A percentile compares a stretch with the other conserved stretches of the same genome.
These are phyloP conservation scores for Zapus hudsonius DNA, from an alignment of 2,113 vertebrate genomes.

Conservation along the genomic window DNA sequence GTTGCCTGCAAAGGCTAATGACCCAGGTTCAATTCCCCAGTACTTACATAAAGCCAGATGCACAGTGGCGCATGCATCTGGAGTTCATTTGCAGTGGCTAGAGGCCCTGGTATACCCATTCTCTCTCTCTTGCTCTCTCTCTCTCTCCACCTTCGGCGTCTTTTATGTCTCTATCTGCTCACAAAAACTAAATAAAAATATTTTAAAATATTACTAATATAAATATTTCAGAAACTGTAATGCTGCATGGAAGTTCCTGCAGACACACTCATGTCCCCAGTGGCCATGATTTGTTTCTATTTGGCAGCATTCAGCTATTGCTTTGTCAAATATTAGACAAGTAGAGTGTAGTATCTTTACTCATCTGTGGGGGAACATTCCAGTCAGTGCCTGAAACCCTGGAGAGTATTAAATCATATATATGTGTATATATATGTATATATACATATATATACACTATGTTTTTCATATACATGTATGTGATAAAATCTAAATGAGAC, in stretches of 20 bases:
- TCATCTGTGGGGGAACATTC: background rate
- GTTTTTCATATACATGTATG: background rate
- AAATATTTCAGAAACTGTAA: conserved; percentile 44
- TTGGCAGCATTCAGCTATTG: conserved; percentile 23
- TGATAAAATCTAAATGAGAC: background rate
- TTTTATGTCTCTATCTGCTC: too few species aligned
- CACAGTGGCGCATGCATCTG: too few species aligned
- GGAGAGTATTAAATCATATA: background rate
- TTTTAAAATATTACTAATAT: conserved; percentile 49
- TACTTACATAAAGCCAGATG: too few species aligned
- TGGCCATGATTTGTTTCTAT: conserved; percentile 4
- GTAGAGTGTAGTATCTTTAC: background rate
- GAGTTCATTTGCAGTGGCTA: too few species aligned
- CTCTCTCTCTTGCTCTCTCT: too few species aligned
- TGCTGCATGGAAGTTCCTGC: conserved; percentile 9
- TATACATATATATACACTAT: background rate
- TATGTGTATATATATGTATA: background rate
- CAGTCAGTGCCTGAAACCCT: background rate
- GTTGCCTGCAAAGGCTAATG: too few species aligned
- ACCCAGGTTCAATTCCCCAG: too few species aligned
- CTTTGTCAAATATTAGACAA: conserved; percentile 27
- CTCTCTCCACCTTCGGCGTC: too few species aligned
- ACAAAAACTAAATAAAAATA: too few species aligned
- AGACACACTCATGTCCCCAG: background rate
- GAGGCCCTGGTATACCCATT: too few species aligned